phyloP scores from a whole-genome alignment of 2,888 invertebrate species.

The Cerceris ruficornis region DNA sequence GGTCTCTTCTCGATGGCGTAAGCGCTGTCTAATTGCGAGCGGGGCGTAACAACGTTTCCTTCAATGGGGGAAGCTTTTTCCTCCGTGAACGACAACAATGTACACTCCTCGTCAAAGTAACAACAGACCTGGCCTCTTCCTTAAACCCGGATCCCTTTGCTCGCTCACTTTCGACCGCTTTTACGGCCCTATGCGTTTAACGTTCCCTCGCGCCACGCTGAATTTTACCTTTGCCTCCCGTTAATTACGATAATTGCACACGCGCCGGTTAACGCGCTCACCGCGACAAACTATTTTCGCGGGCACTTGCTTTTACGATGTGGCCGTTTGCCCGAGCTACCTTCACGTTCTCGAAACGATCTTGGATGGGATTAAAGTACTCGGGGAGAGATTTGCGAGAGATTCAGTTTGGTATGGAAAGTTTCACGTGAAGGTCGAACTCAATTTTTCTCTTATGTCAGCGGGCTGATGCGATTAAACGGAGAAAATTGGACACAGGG shows the following conservation, averaged over 20 bases:
- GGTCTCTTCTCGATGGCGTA: constrained; percentile 2
- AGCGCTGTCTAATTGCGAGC: constrained; percentile 18
- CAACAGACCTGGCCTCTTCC: not conserved
- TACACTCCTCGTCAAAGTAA: not conserved
- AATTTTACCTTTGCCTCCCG: not conserved
- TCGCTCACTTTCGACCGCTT: not conserved
- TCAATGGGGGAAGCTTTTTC: constrained; percentile 6
- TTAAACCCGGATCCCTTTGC: not conserved
- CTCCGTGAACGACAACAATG: constrained; percentile 13
- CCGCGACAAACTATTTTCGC: not conserved
- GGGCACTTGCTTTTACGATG: no score
- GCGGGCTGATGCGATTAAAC: no score
- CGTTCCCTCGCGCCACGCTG: not conserved
- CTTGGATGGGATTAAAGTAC: no score
- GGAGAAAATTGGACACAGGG: no score
- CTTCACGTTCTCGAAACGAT: no score
- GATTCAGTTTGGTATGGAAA: no score
- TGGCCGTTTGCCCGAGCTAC: no score
- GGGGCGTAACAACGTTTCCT: constrained; percentile 10
- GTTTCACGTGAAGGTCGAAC: no score
- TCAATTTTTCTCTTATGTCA: no score
- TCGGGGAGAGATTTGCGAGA: no score
- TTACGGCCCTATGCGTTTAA: not conserved
- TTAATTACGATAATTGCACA: constrained; percentile 1
- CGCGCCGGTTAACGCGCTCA: not conserved